Evolutionary conservation across 2,113 vertebrate species (phyloP).

Genomic region (Choloepus hoffmanni): DNA sequence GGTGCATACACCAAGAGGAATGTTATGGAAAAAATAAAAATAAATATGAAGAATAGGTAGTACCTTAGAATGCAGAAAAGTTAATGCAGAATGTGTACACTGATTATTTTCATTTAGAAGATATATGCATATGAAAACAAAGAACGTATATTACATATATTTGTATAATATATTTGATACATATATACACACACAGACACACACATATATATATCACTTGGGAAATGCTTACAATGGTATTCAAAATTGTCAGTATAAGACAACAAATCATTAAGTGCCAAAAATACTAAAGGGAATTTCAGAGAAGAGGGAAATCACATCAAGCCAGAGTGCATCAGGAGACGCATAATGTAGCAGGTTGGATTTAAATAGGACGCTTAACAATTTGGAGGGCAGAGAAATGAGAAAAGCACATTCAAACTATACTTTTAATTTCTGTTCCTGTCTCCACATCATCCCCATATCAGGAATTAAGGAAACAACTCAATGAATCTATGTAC

Average conservation of each 20-base stretch:
- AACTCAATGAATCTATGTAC: neutral
- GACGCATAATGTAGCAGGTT: neutral
- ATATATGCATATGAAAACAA: neutral
- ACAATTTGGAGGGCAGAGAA: neutral
- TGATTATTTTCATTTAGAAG: neutral
- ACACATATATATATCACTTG: neutral
- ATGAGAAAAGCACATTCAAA: neutral
- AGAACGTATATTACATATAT: neutral
- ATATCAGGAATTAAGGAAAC: neutral
- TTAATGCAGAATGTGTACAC: neutral
- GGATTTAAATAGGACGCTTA: neutral
- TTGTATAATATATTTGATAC: neutral
- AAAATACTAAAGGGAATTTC: neutral
- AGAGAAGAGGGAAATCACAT: neutral
- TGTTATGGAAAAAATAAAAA: constrained; percentile 33
- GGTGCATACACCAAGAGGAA: neutral
- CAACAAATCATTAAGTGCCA: neutral
- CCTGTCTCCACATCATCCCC: neutral
- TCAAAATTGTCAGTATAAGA: constrained; percentile 33
- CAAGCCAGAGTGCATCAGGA: neutral
- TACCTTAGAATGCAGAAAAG: neutral
- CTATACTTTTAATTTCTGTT: neutral
- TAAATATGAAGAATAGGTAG: neutral
- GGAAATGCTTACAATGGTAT: constrained; percentile 19
- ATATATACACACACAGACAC: neutral